Percentiles rank a stretch among this genome's conserved stretches.
These are phyloP conservation scores for Drosophila lowei DNA, from an alignment of 1,140 invertebrate genomes.

Conservation along the genomic window DNA sequence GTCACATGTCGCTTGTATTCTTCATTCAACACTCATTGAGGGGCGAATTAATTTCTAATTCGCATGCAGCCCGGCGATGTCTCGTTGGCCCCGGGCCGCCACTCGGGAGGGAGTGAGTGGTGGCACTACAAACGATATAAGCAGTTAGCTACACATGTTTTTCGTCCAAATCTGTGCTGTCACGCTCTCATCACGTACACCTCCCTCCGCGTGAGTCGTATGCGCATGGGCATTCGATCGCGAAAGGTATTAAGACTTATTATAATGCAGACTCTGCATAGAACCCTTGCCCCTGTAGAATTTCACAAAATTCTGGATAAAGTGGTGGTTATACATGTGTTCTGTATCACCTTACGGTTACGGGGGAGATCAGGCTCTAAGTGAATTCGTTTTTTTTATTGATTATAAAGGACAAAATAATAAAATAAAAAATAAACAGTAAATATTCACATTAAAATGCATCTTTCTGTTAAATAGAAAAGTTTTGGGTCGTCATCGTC, in stretches of 20 bases:
- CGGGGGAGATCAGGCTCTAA: too few species aligned
- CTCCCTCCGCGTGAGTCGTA: slow-evolving; percentile 4
- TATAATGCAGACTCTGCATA: slow-evolving; percentile 31
- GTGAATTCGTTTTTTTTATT: too few species aligned
- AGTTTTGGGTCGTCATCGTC: too few species aligned
- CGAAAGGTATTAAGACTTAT: slow-evolving; percentile 25
- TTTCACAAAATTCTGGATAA: too few species aligned
- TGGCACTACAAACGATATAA: slow-evolving; percentile 62
- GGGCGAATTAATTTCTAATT: slow-evolving; percentile 80
- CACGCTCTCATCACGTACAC: slow-evolving; percentile 67
- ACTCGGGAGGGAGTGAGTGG: background rate
- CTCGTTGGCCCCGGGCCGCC: slow-evolving; percentile 14
- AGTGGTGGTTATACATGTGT: too few species aligned
- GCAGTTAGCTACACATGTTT: slow-evolving; percentile 82
- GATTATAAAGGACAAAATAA: too few species aligned
- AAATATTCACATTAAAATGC: too few species aligned
- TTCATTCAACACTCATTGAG: slow-evolving; percentile 51
- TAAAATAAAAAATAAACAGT: too few species aligned
- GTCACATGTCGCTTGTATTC: slow-evolving; percentile 14
- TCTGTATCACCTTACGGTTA: too few species aligned
- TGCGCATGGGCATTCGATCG: slow-evolving; percentile 44
- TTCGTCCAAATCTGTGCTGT: slow-evolving; percentile 75
- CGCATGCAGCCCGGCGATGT: slow-evolving; percentile 69
- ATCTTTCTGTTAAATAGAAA: too few species aligned
- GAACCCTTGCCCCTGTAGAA: background rate